Base-by-base conservation (phyloP, 92 coral and sea anemone species). In the Zoanthus sansibaricus region DNA sequence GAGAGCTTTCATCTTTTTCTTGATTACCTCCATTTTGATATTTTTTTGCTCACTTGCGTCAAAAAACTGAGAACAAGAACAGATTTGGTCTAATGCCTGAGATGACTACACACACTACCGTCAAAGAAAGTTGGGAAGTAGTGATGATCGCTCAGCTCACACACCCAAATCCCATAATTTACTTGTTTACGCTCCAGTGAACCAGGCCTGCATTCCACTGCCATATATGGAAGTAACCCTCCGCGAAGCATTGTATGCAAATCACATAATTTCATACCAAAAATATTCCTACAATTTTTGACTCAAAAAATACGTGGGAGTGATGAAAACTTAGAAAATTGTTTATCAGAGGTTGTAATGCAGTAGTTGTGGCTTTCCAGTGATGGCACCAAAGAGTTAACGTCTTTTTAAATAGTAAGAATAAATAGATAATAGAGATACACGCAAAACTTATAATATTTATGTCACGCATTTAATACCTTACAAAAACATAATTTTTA, bases 1-100 rank as follows among this genome's bases (percentile, higher is more conserved):
- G 90, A 97, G 98, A 33, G 78, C 76, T 82, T 92, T 90, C 99
- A 97, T 97, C 95, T 97, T 97, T 91, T 97, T 97, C 98, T 95
- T 97, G 75, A 97, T 95, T 88, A 91, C 83, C 68, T 97, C 99
- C 99, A 97, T 97, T 86, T 92, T 96, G 95, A 93, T 64, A 87
- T 78, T 88, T 79, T 91, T 75, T 72, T 86, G 73, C 79, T 89
- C 82, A 72, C 56, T 80, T 71, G 83, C 89, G 87, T 86, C 82
- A 55, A 91, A 89, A 86, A 49, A 93, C 82, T 83, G 69, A 79
- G 78, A 83, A 85, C 88, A 87, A 83, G 75, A 80, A 80, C 85
- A 80, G 85, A 80, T 80, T 72, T 66, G 85, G 74, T 18, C 75
- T 14, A 21, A 80, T 66, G 33, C 85, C 46, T 7, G 21, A 75